A percentile compares a stretch with the other conserved stretches of the same genome.
Evolutionary conservation across 2,888 invertebrate species (phyloP).

Genomic region (Noctua comes): DNA sequence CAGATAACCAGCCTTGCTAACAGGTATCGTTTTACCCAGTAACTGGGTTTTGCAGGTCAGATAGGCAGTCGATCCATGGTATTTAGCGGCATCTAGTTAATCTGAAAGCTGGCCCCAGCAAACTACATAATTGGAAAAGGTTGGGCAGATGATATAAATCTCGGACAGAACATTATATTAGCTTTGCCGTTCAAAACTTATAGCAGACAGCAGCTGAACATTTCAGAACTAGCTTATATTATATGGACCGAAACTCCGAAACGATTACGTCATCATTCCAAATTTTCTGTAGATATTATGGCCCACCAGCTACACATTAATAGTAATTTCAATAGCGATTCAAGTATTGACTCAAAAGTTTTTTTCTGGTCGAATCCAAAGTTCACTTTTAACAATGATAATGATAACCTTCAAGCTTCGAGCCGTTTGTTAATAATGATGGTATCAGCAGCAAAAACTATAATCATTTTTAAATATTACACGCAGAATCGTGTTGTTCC

Average conservation of each 20-base stretch:
- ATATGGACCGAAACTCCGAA: not conserved
- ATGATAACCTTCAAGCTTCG: constrained; percentile 15
- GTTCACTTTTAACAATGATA: constrained; percentile 1
- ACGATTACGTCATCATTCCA: not conserved
- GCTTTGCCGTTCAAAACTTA: not conserved
- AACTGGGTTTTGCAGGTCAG: not conserved
- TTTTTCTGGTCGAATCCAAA: constrained; percentile 15
- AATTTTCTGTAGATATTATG: not conserved
- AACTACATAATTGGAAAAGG: not conserved
- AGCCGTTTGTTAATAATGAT: constrained; percentile 14
- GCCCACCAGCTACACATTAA: not conserved
- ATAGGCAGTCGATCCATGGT: not conserved
- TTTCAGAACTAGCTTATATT: not conserved
- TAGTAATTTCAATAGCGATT: not conserved
- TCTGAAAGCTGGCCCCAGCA: not conserved
- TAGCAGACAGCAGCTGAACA: not conserved
- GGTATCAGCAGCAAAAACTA: constrained; percentile 9
- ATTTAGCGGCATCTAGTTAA: too few species aligned
- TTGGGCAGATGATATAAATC: not conserved
- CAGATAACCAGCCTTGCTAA: not conserved
- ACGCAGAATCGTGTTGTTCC: not conserved
- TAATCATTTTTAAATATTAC: not conserved
- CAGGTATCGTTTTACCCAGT: not conserved
- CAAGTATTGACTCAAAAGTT: not conserved
- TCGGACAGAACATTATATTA: not conserved